Evolutionary conservation across 2,797 vertebrate genomes (phyloP).

Genomic region (Cryptoblepharus egeriae): DNA sequence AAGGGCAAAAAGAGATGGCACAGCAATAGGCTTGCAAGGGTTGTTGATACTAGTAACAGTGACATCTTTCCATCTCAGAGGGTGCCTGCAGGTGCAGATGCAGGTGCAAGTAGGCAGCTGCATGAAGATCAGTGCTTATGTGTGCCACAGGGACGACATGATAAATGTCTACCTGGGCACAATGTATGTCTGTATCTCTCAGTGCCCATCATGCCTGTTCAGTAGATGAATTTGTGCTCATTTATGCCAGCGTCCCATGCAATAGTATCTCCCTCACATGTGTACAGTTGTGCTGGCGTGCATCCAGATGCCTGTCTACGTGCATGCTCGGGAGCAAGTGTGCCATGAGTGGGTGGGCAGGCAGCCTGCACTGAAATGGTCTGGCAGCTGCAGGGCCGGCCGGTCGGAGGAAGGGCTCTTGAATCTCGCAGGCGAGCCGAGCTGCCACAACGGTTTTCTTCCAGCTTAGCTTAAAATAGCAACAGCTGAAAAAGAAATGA

Average conservation of each 20-base stretch:
- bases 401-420: slow-evolving; percentile 63
- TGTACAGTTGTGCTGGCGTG: not conserved
- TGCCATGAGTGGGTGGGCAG: not conserved
- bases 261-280: not conserved
- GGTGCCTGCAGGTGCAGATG: too few relatives aligned
- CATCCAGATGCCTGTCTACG: not conserved
- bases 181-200: not conserved
- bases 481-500: slow-evolving; percentile 83
- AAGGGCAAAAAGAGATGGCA: not conserved
- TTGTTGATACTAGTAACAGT: too few relatives aligned
- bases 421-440: slow-evolving; percentile 64
- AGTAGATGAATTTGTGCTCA: not conserved
- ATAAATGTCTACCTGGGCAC: not conserved
- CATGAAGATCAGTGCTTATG: not conserved
- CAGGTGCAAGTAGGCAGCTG: too few relatives aligned
- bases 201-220: not conserved
- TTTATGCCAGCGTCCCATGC: not conserved
- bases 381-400: slow-evolving; percentile 64
- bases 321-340: not conserved
- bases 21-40: not conserved
- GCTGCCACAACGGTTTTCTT: slow-evolving; percentile 68
- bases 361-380: slow-evolving; percentile 48
- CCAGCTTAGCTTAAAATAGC: slow-evolving; percentile 86
- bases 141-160: not conserved
- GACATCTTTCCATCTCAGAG: not conserved